phyloP scores from a whole-genome alignment of 1,140 invertebrate genomes.

The Drosophila mayri region DNA sequence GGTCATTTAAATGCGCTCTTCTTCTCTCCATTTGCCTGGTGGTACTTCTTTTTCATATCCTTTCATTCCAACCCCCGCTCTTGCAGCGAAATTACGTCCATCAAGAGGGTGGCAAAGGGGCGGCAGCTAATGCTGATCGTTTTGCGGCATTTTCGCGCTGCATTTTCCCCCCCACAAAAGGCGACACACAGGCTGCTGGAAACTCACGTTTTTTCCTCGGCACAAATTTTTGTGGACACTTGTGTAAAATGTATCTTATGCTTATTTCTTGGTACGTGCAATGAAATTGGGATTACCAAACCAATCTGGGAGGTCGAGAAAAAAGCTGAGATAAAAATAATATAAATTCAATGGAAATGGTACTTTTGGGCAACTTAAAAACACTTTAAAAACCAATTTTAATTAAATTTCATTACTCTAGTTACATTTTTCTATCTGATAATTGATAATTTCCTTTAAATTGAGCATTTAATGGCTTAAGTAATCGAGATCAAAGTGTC shows the following conservation, averaged over 20 bases:
- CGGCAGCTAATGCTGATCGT: conserved; percentile 64
- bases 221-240: conserved; percentile 56
- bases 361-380: background rate
- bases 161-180: conserved; percentile 12
- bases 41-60: conserved; percentile 14
- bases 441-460: conserved; percentile 67
- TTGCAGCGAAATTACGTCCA: conserved; percentile 67
- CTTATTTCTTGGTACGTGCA: conserved; percentile 66
- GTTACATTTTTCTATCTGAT: background rate
- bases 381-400: background rate
- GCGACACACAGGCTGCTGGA: background rate
- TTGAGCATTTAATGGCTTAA: conserved; percentile 45
- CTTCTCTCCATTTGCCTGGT: conserved; percentile 27
- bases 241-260: conserved; percentile 58
- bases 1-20: conserved; percentile 79
- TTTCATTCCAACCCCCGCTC: background rate
- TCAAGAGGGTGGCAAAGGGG: conserved; percentile 60
- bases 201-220: conserved; percentile 19
- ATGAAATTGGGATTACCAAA: conserved; percentile 34
- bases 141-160: conserved; percentile 69
- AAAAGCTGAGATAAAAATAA: background rate
- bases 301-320: conserved; percentile 5
- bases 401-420: background rate
- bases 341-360: conserved; percentile 1
- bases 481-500: conserved; percentile 22